A percentile compares a stretch with the other conserved stretches of the same genome.
Evolutionary conservation across 2,797 vertebrate species (phyloP).

Genomic region (Manis pentadactyla): DNA sequence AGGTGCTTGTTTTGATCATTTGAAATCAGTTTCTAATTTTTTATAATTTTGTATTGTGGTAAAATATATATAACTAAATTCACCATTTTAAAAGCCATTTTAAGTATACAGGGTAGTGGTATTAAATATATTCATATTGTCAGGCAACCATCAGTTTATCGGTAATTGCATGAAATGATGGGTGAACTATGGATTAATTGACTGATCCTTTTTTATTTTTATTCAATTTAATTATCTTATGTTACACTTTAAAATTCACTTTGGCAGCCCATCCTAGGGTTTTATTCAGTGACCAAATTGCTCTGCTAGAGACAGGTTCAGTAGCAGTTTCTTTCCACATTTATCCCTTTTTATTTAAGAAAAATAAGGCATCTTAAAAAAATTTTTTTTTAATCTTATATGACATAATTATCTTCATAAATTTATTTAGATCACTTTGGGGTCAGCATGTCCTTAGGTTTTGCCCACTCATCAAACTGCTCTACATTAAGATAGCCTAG

Average conservation of each 20-base stretch:
- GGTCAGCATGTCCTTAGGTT: conserved; percentile 96
- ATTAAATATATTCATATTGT: not conserved
- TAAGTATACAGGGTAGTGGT: not conserved
- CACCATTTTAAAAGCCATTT: not conserved
- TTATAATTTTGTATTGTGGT: not conserved
- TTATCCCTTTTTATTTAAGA: conserved; percentile 87
- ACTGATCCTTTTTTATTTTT: too few species aligned
- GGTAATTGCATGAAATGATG: not conserved
- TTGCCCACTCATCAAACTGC: conserved; percentile 98
- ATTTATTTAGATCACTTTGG: conserved; percentile 89
- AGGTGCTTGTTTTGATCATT: not conserved
- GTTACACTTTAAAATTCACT: too few species aligned
- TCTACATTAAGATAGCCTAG: conserved; percentile 96
- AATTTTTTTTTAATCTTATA: not conserved
- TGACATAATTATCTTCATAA: conserved; percentile 51
- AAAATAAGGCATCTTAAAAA: not conserved
- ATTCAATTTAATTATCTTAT: too few species aligned
- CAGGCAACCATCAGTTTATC: not conserved
- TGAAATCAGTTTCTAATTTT: not conserved
- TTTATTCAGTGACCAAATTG: too few species aligned
- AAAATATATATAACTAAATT: not conserved
- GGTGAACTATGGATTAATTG: not conserved
- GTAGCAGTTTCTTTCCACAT: too few species aligned
- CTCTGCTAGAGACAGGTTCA: too few species aligned
- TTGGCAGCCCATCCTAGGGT: too few species aligned